Evolutionary conservation across 1,140 invertebrate species (phyloP), one percentile per base, ranked within the genome.

Genomic region (Mylabris phalerata): DNA sequence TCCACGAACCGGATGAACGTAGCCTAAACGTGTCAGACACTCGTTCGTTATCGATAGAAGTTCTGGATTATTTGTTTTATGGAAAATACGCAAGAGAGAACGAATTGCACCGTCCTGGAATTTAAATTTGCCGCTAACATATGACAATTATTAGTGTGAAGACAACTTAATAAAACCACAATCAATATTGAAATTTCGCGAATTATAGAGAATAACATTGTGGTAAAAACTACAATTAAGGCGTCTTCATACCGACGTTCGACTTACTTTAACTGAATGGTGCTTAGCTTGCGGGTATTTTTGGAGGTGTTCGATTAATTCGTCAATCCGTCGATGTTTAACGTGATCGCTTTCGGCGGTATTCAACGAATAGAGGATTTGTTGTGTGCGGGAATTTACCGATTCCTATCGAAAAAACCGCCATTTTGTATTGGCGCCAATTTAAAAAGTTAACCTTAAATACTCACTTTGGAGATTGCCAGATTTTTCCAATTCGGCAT

Each of bases 251-350:
- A 13, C 1, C 1, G n/a, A n/a, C 13, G 1, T 19, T 19, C 19
- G 1, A 19, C 19, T 70, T 76, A 86, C 84, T 75, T 86, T 88
- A 13, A 87, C 80, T 57, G 87, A 86, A 58, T 82, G 75, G 70
- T 84, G 79, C 64, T 83, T 82, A 3, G 87, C 80, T 67, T 88
- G 83, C 0, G 87, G 86, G 75, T 85, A 88, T 55, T 85, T 79
- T 48, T 84, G 78, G 1, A 93, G 70, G 69, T 91, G 88, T 7
- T 74, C 72, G 43, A 84, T 80, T 24, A 92, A 77, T 65, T 87
- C 84, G 65, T 89, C 83, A 2, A 86, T 11, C 75, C 72, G 43
- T 3, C 38, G 39, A 9, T 47, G 32, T 32, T 39, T 48, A 1
- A 39, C 9, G 7, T 46, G 2, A 10, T 25, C 3, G 13, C 13